These are phyloP conservation scores for Orthonyx spaldingii DNA, from an alignment of 2,113 vertebrate genomes.

Conservation along the genomic window DNA sequence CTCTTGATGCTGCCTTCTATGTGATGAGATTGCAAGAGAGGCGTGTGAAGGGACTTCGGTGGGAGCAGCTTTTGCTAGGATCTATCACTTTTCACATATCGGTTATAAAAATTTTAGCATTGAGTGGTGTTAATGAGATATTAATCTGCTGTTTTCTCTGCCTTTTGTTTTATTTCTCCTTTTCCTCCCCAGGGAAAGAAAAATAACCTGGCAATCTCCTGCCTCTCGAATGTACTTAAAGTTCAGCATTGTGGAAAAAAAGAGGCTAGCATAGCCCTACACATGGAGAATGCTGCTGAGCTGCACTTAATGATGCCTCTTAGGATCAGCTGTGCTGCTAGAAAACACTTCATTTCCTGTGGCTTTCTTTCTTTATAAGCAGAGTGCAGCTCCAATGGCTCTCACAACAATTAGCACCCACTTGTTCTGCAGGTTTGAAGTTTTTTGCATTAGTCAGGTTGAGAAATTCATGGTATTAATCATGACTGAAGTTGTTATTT, in stretches of 20 bases:
- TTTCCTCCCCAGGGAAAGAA: neutral
- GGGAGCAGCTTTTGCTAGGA: neutral
- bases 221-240: constrained; percentile 63
- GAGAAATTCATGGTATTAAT: constrained; percentile 82
- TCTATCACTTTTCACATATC: neutral
- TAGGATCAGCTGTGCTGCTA: constrained; percentile 72
- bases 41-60: neutral
- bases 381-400: constrained; percentile 72
- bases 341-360: constrained; percentile 75
- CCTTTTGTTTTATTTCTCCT: neutral
- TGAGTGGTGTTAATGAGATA: neutral
- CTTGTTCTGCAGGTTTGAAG: constrained; percentile 79
- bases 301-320: constrained; percentile 78
- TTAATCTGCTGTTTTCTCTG: neutral
- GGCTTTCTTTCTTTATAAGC: constrained; percentile 72
- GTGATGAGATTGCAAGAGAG: neutral
- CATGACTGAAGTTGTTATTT: constrained; percentile 85
- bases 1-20: neutral
- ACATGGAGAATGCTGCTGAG: constrained; percentile 58
- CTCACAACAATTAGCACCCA: constrained; percentile 84
- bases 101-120: neutral
- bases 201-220: constrained; percentile 45
- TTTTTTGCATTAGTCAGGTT: constrained; percentile 75
- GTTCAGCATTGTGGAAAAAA: constrained; percentile 23
- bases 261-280: constrained; percentile 9